These are phyloP conservation scores for Helleia helle DNA, from an alignment of 2,888 invertebrate species.

Conservation along the genomic window DNA sequence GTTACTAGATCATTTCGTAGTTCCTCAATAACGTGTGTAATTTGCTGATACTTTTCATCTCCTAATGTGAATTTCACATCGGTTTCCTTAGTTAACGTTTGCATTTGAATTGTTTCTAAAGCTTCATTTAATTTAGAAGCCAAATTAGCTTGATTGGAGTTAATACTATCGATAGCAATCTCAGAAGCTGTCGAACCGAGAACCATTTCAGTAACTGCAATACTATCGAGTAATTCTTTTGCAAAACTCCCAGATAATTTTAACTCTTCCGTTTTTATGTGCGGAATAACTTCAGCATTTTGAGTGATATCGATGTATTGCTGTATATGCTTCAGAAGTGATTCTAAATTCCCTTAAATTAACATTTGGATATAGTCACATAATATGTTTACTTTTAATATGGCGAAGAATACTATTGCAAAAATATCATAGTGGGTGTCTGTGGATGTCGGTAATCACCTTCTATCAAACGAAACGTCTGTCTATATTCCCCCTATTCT, in stretches of 20 bases:
- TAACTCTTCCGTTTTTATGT: slow-evolving; percentile 37
- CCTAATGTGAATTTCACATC: slow-evolving; percentile 31
- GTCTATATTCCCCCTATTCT: too few species aligned
- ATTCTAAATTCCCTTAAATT: slow-evolving; percentile 36
- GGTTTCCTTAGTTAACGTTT: slow-evolving; percentile 34
- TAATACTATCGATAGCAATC: slow-evolving; percentile 16
- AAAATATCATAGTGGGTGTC: slow-evolving; percentile 42
- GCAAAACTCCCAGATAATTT: slow-evolving; percentile 40
- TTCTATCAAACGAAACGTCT: too few species aligned
- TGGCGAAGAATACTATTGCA: slow-evolving; percentile 25
- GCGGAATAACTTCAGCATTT: slow-evolving; percentile 41
- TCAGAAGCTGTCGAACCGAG: slow-evolving; percentile 15
- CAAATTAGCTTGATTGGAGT: slow-evolving; percentile 28
- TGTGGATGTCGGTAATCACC: too few species aligned
- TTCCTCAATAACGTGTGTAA: background rate
- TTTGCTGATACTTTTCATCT: slow-evolving; percentile 23
- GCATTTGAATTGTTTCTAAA: slow-evolving; percentile 35
- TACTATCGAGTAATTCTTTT: slow-evolving; percentile 37
- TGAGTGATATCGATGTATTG: slow-evolving; percentile 49
- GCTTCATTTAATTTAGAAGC: slow-evolving; percentile 40
- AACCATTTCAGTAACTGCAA: slow-evolving; percentile 23
- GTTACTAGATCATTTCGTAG: slow-evolving; percentile 11
- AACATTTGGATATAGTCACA: too few species aligned
- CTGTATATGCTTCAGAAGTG: slow-evolving; percentile 40
- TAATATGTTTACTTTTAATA: too few species aligned